These are phyloP conservation scores for Cephalopholis sonnerati DNA, from an alignment of 2,113 vertebrate genomes.

Conservation along the genomic window DNA sequence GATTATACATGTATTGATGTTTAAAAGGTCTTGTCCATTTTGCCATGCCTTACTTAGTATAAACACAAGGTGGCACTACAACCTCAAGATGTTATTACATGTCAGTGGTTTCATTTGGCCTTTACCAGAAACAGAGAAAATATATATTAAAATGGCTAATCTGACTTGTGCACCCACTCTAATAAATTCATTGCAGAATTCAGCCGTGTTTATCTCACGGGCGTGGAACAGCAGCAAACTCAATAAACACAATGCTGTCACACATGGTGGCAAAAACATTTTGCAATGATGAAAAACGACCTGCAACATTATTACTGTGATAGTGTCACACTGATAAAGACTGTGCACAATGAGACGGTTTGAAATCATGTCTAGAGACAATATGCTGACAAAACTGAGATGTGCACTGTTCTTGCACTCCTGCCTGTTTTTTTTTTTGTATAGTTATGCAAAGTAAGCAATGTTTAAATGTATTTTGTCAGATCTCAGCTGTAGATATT, in stretches of 20 bases:
- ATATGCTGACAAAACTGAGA: not conserved
- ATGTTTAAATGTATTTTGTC: not conserved
- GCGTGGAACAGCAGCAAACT: conserved; percentile 26
- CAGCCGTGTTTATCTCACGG: conserved; percentile 30
- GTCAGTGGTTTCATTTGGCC: not conserved
- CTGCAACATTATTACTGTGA: conserved; percentile 11
- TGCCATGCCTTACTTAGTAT: not conserved
- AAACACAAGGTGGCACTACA: conserved; percentile 78
- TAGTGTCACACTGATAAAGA: conserved; percentile 16
- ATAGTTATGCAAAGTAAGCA: not conserved
- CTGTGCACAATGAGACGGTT: not conserved
- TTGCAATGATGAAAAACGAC: conserved; percentile 20
- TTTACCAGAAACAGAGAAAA: conserved; percentile 3
- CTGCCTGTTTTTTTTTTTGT: not conserved
- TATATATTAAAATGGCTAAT: conserved; percentile 15
- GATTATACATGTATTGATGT: not conserved
- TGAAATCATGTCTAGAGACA: conserved; percentile 7
- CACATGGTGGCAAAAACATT: conserved; percentile 24
- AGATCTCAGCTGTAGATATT: not conserved
- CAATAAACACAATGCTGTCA: conserved; percentile 30
- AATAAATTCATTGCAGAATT: conserved; percentile 23
- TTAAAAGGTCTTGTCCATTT: not conserved
- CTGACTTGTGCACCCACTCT: conserved; percentile 17
- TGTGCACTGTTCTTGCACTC: not conserved
- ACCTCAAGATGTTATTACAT: conserved; percentile 17